Evolutionary conservation across 2,113 vertebrate genomes (phyloP).

Genomic region (Benitochromis conjunctus): DNA sequence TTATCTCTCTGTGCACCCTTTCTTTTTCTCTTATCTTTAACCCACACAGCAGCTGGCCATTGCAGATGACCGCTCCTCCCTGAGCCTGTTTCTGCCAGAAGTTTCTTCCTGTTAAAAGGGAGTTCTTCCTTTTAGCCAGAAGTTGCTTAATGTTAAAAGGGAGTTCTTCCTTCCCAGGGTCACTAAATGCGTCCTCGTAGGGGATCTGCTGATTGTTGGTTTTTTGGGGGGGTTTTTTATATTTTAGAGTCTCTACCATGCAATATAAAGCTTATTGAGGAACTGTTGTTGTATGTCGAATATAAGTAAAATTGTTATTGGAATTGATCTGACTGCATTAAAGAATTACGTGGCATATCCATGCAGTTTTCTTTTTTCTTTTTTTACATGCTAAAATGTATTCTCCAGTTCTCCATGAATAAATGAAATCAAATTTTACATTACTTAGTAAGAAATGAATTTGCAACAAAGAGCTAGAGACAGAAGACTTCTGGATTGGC

Average conservation of each 20-base stretch:
- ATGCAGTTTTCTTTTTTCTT: background rate
- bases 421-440: background rate
- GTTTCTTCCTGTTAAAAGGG: background rate
- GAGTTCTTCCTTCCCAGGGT: fast-evolving
- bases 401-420: background rate
- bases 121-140: background rate
- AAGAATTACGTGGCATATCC: background rate
- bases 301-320: background rate
- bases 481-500: background rate
- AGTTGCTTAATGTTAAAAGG: background rate
- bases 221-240: background rate
- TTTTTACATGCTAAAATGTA: background rate
- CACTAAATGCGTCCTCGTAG: background rate
- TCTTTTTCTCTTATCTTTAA: background rate
- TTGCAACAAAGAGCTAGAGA: background rate
- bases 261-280: background rate
- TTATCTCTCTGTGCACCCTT: background rate
- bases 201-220: background rate
- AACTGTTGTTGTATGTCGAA: background rate
- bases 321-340: background rate
- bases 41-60: background rate
- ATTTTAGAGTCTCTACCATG: background rate
- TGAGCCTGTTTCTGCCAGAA: background rate
- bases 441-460: background rate
- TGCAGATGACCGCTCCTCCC: background rate